Conservation (phyloP, 2,888 invertebrate genomes). For the Cerastis leucographa region DNA sequence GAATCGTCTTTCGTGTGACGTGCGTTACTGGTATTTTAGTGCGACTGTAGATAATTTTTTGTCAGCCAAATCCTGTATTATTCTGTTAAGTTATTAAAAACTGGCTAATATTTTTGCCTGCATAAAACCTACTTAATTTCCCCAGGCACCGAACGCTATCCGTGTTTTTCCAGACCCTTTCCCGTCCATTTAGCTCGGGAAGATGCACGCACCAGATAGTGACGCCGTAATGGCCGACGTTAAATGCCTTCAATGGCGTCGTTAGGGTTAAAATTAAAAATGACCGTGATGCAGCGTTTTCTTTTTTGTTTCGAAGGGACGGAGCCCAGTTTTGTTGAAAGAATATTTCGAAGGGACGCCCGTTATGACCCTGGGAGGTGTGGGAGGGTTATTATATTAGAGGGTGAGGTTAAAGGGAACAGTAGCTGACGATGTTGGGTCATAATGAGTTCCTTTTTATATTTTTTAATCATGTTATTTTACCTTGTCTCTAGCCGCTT, state of each 20-base stretch:
- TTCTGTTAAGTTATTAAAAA: constrained; percentile 35
- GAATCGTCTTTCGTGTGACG: not conserved
- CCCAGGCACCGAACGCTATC: constrained; percentile 62
- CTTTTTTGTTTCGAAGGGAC: constrained; percentile 87
- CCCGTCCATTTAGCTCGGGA: constrained; percentile 82
- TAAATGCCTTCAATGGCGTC: constrained; percentile 88
- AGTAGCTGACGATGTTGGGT: constrained; percentile 81
- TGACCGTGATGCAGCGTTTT: constrained; percentile 88
- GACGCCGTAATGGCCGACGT: constrained; percentile 83
- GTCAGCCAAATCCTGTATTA: constrained; percentile 25
- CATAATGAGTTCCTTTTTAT: constrained; percentile 88
- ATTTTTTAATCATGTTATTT: constrained; percentile 81
- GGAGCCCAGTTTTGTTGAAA: constrained; percentile 84
- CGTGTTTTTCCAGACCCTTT: constrained; percentile 74
- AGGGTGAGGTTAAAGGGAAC: constrained; percentile 77
- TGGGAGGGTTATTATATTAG: constrained; percentile 87
- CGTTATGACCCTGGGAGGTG: constrained; percentile 82
- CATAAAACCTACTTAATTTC: constrained; percentile 60
- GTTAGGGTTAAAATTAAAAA: constrained; percentile 90
- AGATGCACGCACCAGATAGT: constrained; percentile 86
- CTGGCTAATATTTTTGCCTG: constrained; percentile 43
- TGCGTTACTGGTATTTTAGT: not conserved
- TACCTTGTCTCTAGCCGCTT: constrained; percentile 67
- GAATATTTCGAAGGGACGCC: constrained; percentile 87
- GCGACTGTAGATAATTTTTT: not conserved